Percentiles rank a stretch among this genome's conserved stretches.
Evolutionary conservation across 1,140 invertebrate genomes (phyloP).

Genomic region (Meloidogyne floridensis): DNA sequence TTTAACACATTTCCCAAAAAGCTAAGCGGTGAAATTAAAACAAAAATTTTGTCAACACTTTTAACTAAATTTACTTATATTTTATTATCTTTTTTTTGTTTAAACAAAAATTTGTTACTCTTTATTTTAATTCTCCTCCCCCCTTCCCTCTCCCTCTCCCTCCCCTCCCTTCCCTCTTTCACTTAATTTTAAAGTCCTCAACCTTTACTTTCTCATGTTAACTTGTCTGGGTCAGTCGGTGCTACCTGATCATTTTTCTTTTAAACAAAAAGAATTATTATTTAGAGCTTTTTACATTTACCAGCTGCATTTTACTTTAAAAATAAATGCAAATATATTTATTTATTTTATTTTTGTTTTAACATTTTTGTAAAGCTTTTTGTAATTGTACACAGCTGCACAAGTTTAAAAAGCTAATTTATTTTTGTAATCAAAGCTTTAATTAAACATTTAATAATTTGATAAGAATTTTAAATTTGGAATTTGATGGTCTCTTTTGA

Average conservation of each 20-base stretch:
- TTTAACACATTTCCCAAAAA: background rate
- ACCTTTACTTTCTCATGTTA: background rate
- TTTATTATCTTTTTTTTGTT: background rate
- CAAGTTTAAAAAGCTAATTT: background rate
- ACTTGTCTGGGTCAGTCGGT: background rate
- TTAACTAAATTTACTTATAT: background rate
- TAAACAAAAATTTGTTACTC: conserved; percentile 4
- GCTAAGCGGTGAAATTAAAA: background rate
- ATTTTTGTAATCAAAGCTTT: too few relatives aligned
- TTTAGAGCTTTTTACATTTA: too few relatives aligned
- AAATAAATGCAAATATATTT: background rate
- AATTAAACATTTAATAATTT: too few relatives aligned
- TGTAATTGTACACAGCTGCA: background rate
- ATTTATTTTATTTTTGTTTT: background rate
- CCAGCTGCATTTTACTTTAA: background rate
- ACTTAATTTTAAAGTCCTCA: background rate
- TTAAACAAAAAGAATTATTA: background rate
- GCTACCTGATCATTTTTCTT: background rate
- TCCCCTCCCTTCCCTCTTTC: background rate
- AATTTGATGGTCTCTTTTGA: too few relatives aligned
- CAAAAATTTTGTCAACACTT: background rate
- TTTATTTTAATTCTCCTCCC: background rate
- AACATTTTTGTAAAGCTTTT: conserved; percentile 2
- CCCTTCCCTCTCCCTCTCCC: background rate
- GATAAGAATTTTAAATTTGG: too few relatives aligned